Evolutionary conservation across 2,797 vertebrate species (phyloP).

Genomic region (Gymnothorax javanicus): DNA sequence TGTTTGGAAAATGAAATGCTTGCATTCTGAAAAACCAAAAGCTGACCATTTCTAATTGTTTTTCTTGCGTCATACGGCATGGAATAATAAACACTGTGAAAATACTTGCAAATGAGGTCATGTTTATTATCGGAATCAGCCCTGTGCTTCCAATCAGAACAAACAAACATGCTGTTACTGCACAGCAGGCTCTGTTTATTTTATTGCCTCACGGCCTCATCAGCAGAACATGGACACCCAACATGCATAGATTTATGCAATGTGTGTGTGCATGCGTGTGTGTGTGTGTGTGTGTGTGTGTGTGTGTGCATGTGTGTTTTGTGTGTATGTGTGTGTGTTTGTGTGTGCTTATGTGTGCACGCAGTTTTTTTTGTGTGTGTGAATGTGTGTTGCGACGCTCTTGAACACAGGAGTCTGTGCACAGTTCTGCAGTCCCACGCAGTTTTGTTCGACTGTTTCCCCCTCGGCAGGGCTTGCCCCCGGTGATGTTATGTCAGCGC

Average conservation of each 20-base stretch:
- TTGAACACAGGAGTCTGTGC: neutral
- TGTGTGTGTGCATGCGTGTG: no score
- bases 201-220: neutral
- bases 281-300: no score
- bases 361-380: no score
- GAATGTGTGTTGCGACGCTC: no score
- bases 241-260: no score
- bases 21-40: no score
- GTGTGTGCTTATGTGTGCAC: no score
- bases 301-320: no score
- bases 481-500: neutral
- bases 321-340: no score
- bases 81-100: neutral
- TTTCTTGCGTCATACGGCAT: neutral
- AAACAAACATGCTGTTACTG: neutral
- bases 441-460: conserved; percentile 22
- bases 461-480: conserved; percentile 10
- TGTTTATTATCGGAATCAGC: neutral
- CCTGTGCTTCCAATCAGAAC: neutral
- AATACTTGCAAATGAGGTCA: neutral
- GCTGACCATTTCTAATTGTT: neutral
- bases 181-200: neutral
- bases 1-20: no score
- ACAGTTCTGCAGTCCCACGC: conserved; percentile 38
- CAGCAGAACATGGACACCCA: no score